phyloP scores from a whole-genome alignment of 2,888 invertebrate species.

The Idaea straminata region DNA sequence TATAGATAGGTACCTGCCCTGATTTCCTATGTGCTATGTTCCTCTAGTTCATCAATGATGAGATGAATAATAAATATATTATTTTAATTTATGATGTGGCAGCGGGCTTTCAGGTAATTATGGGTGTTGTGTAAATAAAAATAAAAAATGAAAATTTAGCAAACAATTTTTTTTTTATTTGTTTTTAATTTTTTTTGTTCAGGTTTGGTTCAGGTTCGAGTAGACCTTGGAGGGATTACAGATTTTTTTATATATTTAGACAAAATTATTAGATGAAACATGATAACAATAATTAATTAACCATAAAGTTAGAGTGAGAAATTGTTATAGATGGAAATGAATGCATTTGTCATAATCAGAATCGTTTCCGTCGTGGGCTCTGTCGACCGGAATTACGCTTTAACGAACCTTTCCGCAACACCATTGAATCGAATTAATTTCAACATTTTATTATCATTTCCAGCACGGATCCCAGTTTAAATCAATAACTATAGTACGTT shows the following conservation, averaged over 20 bases:
- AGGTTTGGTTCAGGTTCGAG: background rate
- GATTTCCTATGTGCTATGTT: too few species aligned
- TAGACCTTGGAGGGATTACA: background rate
- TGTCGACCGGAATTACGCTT: slow-evolving; percentile 15
- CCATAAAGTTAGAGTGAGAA: slow-evolving; percentile 10
- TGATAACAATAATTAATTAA: slow-evolving; percentile 8
- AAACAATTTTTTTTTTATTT: too few species aligned
- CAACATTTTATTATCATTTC: slow-evolving; percentile 8
- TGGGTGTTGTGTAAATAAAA: too few species aligned
- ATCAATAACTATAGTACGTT: background rate
- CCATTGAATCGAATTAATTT: slow-evolving; percentile 7
- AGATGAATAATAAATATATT: too few species aligned
- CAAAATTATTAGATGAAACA: background rate
- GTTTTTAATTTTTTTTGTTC: background rate
- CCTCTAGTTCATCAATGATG: too few species aligned
- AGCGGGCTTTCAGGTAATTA: too few species aligned
- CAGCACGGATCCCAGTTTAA: background rate
- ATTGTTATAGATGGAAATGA: slow-evolving; percentile 19
- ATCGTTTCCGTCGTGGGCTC: slow-evolving; percentile 10
- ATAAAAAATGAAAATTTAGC: too few species aligned
- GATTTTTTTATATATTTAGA: background rate
- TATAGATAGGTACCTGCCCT: too few species aligned
- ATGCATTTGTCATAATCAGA: slow-evolving; percentile 21
- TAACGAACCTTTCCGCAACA: slow-evolving; percentile 13
- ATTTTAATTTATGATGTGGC: too few species aligned